Evolutionary conservation across 1,140 invertebrate species (phyloP), one percentile per base, ranked within the genome.

Genomic region (Cydia amplana): DNA sequence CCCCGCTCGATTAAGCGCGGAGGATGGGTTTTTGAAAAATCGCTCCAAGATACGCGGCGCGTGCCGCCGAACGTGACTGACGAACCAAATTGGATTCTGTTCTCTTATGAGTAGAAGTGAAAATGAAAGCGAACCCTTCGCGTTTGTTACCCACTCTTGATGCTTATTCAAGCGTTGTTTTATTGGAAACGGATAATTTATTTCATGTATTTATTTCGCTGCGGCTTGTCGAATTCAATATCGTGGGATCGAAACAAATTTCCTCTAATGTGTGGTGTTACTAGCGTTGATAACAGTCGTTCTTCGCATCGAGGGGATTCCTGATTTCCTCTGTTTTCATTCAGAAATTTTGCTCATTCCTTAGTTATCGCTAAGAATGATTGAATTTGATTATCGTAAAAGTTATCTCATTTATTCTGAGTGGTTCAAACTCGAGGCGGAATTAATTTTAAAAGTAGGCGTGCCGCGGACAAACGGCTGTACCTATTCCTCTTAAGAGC

Each of bases 171-270:
- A 85, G 79, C 84, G 84, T 83, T 89, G 80, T 90, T 92, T 92
- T 92, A 92, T 92, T 91, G 89, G 87, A 88, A 91, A 90, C 86
- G 84, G 87, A 91, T 90, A 91, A 92, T 91, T 91, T 92, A 91
- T 92, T 90, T 89, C 78, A 82, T 85, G 87, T 91, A 90, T 90
- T 92, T 92, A 90, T 91, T 87, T 85, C 79, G 83, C 79, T 86
- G 84, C 82, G 81, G 84, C 82, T 80, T 81, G 84, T 85, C 78
- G 81, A 76, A 85, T 89, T 87, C 85, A 87, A 90, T 90, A 90
- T 84, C 87, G 88, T 90, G 87, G 85, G 88, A 92, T 76, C 77
- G 74, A 77, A 70, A 76, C 75, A 76, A 83, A 80, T 79, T 83
- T 82, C 74, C 74, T 75, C 76, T 80, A 78, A 86, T 84, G 81